phyloP scores from a whole-genome alignment of 2,113 vertebrate genomes.

The Euleptes europaea region DNA sequence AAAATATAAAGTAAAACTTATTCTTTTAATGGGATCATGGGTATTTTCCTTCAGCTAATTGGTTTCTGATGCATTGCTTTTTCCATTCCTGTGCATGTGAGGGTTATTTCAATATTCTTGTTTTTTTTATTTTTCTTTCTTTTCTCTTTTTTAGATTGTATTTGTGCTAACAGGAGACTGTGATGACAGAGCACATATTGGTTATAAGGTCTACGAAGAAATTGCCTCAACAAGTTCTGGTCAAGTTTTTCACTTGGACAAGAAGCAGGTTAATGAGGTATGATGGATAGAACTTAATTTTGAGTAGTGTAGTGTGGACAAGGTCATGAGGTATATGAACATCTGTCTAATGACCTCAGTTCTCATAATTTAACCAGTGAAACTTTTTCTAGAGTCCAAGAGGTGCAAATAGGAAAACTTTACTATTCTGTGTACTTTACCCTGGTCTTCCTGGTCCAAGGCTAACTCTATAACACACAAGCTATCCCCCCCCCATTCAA shows the following conservation, averaged over 20 bases:
- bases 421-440: too few species aligned
- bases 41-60: not conserved
- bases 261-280: conserved; percentile 99
- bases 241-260: conserved; percentile 97
- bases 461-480: too few species aligned
- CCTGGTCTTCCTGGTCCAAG: too few species aligned
- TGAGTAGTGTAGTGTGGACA: not conserved
- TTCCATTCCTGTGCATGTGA: not conserved
- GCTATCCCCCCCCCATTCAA: too few species aligned
- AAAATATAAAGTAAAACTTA: not conserved
- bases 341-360: not conserved
- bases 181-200: conserved; percentile 90
- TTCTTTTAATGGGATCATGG: not conserved
- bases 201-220: conserved; percentile 97
- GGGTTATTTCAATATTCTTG: not conserved
- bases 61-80: conserved; percentile 1
- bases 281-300: conserved; percentile 41
- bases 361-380: not conserved
- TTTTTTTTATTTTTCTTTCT: not conserved
- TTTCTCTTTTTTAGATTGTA: conserved; percentile 81
- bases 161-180: conserved; percentile 98
- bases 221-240: conserved; percentile 98
- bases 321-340: not conserved
- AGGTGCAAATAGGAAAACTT: too few species aligned
- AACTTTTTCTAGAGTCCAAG: not conserved